A percentile compares a stretch with the other conserved stretches of the same genome.
phyloP scores from a whole-genome alignment of 2,797 vertebrate species.

The Eulemur rubriventer region DNA sequence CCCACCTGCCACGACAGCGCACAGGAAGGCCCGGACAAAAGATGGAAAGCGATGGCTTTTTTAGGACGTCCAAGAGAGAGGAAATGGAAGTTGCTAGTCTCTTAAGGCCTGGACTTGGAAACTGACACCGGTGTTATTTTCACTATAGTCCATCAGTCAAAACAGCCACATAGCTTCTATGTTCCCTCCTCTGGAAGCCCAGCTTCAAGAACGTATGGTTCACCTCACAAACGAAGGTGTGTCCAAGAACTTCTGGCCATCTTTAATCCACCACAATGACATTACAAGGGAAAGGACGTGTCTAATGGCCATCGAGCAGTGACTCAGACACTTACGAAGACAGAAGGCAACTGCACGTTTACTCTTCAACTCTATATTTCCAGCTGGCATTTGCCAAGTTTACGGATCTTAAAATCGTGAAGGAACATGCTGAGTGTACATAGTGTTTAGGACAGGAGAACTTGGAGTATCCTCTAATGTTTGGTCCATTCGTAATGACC shows the following conservation, averaged over 20 bases:
- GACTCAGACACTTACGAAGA: background rate
- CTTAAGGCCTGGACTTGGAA: background rate
- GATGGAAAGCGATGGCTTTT: background rate
- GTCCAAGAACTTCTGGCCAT: background rate
- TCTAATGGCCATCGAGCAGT: background rate
- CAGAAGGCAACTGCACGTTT: background rate
- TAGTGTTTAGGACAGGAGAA: background rate
- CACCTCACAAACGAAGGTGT: background rate
- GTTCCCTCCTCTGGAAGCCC: background rate
- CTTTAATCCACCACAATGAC: background rate
- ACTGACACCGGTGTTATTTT: background rate
- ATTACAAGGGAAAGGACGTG: background rate
- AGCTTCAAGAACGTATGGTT: background rate
- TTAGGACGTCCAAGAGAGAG: background rate
- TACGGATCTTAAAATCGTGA: background rate
- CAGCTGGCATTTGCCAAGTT: background rate
- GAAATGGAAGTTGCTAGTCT: background rate
- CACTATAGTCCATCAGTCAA: background rate
- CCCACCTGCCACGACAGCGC: background rate
- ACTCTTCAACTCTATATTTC: background rate
- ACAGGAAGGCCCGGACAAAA: background rate
- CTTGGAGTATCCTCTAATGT: background rate
- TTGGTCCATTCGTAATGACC: background rate
- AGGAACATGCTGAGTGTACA: background rate
- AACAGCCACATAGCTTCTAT: background rate